Conservation (phyloP, 2,888 invertebrate species). For the Drosophila pseudotakahashii region DNA sequence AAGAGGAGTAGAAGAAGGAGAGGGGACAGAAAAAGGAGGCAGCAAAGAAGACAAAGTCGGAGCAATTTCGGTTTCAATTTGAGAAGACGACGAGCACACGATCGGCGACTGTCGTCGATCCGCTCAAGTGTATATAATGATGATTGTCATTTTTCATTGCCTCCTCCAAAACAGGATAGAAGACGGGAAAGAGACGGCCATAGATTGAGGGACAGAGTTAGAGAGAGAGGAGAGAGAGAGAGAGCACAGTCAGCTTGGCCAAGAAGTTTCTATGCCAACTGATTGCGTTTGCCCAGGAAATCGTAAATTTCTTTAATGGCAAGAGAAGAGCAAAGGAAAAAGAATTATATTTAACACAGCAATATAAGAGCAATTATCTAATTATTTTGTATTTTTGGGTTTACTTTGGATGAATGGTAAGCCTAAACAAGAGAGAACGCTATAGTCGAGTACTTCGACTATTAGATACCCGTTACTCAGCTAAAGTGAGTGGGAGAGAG, state of each 20-base stretch:
- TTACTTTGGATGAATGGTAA: not conserved
- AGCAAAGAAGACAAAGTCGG: slow-evolving; percentile 20
- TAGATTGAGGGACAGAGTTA: not conserved
- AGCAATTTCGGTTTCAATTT: slow-evolving; percentile 44
- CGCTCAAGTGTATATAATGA: slow-evolving; percentile 66
- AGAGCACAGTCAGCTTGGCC: slow-evolving; percentile 5
- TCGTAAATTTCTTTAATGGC: slow-evolving; percentile 23
- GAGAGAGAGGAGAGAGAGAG: not conserved
- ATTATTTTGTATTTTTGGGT: slow-evolving; percentile 3
- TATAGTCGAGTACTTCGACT: too few relatives aligned
- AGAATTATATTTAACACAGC: not conserved
- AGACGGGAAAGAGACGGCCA: slow-evolving; percentile 2
- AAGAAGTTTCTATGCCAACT: slow-evolving; percentile 30
- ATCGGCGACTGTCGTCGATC: slow-evolving; percentile 36
- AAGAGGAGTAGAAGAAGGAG: not conserved
- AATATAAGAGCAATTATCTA: not conserved
- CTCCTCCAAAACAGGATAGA: slow-evolving; percentile 28
- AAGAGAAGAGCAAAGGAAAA: not conserved
- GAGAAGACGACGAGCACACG: slow-evolving; percentile 28
- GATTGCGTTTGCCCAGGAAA: slow-evolving; percentile 26
- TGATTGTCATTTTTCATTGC: slow-evolving; percentile 68
- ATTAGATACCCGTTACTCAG: too few relatives aligned
- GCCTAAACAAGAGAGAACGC: too few relatives aligned
- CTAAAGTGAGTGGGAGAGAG: too few relatives aligned
- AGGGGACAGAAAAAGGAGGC: too few relatives aligned